phyloP scores from a whole-genome alignment of 2,888 invertebrate genomes.

The Rhyacophila evoluta region DNA sequence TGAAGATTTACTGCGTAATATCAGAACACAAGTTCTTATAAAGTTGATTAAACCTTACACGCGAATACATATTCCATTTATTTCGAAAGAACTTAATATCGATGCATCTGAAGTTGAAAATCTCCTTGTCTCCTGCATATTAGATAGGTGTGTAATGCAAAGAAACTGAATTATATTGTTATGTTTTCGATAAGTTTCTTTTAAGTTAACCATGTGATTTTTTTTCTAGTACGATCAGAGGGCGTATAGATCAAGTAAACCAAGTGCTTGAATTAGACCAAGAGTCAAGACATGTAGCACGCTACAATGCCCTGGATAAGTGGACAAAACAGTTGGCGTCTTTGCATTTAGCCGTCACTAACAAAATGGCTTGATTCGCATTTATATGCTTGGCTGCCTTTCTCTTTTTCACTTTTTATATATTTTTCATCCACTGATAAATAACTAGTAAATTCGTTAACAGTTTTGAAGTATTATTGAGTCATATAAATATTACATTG shows the following conservation, averaged over 20 bases:
- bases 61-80: constrained; percentile 96
- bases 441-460: constrained; percentile 38
- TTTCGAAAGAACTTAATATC: constrained; percentile 94
- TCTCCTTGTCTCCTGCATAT: constrained; percentile 95
- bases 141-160: constrained; percentile 97
- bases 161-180: too few species aligned
- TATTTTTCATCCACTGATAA: constrained; percentile 52
- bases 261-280: constrained; percentile 90
- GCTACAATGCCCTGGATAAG: constrained; percentile 94
- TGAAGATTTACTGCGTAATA: constrained; percentile 95
- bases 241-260: constrained; percentile 93
- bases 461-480: not conserved
- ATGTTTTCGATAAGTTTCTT: too few species aligned
- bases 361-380: constrained; percentile 85
- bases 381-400: not conserved
- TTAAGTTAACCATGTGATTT: too few species aligned
- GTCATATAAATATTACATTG: not conserved
- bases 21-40: constrained; percentile 96
- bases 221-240: constrained; percentile 80
- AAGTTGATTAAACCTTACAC: constrained; percentile 98
- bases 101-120: constrained; percentile 96
- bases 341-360: constrained; percentile 90
- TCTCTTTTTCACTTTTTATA: constrained; percentile 25
- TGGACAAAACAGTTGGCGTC: constrained; percentile 94
- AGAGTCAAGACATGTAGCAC: constrained; percentile 83